Evolutionary conservation across 1,140 invertebrate species (phyloP).

Genomic region (Papilio polytes): DNA sequence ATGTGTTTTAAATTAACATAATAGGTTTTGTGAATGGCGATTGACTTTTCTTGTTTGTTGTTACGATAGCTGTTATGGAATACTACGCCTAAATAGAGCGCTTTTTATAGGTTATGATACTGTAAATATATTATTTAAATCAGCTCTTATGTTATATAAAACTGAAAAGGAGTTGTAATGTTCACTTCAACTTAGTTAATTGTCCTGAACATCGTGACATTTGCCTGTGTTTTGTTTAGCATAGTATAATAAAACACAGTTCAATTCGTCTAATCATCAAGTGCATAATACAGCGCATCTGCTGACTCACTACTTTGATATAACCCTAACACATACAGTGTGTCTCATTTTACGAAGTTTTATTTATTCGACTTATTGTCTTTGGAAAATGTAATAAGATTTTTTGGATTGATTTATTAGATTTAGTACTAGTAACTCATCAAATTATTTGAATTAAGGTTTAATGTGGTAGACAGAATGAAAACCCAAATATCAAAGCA

Average conservation of each 20-base stretch:
- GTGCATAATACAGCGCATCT: conserved; percentile 5
- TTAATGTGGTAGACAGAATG: too few relatives aligned
- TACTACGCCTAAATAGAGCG: background rate
- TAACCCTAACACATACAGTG: background rate
- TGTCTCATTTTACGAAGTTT: background rate
- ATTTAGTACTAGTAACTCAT: too few relatives aligned
- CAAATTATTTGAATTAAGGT: too few relatives aligned
- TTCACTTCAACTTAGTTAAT: background rate
- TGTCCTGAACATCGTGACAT: background rate
- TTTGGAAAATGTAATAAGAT: too few relatives aligned
- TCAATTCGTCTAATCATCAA: background rate
- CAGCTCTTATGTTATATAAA: background rate
- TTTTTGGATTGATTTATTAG: too few relatives aligned
- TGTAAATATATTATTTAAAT: background rate
- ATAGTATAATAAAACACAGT: background rate
- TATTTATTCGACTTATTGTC: background rate
- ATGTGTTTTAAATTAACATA: conserved; percentile 84
- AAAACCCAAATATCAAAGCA: too few relatives aligned
- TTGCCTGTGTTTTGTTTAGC: background rate
- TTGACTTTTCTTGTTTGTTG: conserved; percentile 78
- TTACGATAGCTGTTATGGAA: conserved; percentile 59
- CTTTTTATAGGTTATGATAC: background rate
- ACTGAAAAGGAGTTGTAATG: background rate
- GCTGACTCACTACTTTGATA: background rate
- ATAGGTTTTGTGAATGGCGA: conserved; percentile 83